A percentile compares a stretch with the other conserved stretches of the same genome.
phyloP scores from a whole-genome alignment of 2,888 invertebrate species.

The Xestia sexstrigata region DNA sequence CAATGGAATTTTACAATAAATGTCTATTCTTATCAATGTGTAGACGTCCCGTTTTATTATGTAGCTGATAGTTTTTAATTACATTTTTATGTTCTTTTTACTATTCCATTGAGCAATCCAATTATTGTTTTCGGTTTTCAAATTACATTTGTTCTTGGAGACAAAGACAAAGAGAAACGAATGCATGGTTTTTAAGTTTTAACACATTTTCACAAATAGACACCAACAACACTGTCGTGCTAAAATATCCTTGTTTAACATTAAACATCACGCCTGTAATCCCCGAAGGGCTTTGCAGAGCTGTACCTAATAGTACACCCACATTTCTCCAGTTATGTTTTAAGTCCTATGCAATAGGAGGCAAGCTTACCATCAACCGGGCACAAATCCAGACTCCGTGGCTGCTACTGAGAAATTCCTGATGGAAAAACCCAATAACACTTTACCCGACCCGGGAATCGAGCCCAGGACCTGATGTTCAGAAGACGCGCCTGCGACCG shows the following conservation, averaged over 20 bases:
- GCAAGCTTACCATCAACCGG: neutral
- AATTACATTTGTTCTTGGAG: no score
- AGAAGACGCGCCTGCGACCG: neutral
- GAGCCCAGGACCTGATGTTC: no score
- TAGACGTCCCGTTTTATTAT: neutral
- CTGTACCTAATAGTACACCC: neutral
- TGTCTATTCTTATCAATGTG: neutral
- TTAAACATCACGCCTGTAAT: no score
- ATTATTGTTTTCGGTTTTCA: neutral
- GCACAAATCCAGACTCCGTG: neutral
- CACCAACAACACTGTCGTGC: no score
- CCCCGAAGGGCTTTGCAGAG: neutral
- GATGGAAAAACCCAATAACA: neutral
- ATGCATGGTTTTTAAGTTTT: no score
- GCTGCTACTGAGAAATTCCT: neutral
- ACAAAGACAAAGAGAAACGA: no score
- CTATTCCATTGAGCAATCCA: neutral
- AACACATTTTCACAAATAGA: no score
- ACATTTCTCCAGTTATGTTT: no score
- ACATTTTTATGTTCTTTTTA: neutral
- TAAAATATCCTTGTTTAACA: no score
- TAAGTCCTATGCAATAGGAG: neutral
- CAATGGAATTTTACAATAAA: constrained; percentile 25
- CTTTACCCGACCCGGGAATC: neutral
- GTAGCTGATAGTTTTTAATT: neutral